Conservation (phyloP, 2,797 vertebrate species). For the Liparis tanakae region DNA sequence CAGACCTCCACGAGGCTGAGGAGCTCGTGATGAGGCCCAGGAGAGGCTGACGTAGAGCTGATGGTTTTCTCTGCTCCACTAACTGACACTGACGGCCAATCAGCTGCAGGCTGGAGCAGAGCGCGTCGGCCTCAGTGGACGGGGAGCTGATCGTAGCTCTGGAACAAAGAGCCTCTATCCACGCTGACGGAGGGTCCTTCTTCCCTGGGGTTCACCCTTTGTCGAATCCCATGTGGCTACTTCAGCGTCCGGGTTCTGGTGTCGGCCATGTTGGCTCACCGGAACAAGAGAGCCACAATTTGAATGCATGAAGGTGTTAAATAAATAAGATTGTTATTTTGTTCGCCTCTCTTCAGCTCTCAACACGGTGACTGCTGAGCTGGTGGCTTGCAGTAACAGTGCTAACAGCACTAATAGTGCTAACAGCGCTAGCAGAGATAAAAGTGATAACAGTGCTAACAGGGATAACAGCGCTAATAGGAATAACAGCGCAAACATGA, state of each 20-base stretch:
- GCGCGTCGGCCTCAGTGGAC: constrained; percentile 23
- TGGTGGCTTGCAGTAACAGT: background rate
- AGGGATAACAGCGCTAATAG: too few relatives aligned
- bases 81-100: constrained; percentile 56
- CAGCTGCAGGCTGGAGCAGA: constrained; percentile 41
- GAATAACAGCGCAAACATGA: too few relatives aligned
- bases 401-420: background rate
- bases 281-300: background rate
- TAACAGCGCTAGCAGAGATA: too few relatives aligned
- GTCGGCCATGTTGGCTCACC: background rate
- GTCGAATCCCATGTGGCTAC: constrained; percentile 12
- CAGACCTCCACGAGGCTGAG: constrained; percentile 56
- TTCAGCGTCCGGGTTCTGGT: constrained; percentile 2
- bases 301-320: background rate
- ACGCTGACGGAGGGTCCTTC: constrained; percentile 52
- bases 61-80: constrained; percentile 48
- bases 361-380: background rate
- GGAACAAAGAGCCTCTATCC: constrained; percentile 44
- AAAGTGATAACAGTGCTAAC: too few relatives aligned
- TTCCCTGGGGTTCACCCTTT: constrained; percentile 33
- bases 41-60: constrained; percentile 54
- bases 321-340: background rate
- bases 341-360: background rate
- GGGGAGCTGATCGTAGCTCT: constrained; percentile 17
- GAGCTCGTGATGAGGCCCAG: constrained; percentile 63